Conservation (phyloP, 2,888 invertebrate genomes). For the Nycteola revayana region DNA sequence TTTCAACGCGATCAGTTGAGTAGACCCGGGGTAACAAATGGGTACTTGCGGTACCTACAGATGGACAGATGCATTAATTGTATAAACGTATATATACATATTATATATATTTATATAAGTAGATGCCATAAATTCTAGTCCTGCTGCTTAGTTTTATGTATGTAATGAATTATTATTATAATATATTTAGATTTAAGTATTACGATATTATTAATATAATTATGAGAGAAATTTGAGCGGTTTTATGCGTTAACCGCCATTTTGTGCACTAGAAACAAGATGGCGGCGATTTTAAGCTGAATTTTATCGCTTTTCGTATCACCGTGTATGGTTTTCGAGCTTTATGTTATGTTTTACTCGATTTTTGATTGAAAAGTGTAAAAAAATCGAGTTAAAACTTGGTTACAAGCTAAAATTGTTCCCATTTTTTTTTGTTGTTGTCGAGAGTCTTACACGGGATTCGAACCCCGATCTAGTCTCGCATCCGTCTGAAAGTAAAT, state of each 20-base stretch:
- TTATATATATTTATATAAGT: no score
- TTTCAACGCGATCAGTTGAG: no score
- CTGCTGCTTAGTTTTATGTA: constrained; percentile 64
- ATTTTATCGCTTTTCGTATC: constrained; percentile 10
- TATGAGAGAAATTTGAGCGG: constrained; percentile 35
- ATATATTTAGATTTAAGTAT: constrained; percentile 57
- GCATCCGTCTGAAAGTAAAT: no score
- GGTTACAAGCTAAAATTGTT: no score
- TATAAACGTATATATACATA: constrained; percentile 41
- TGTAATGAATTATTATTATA: constrained; percentile 52
- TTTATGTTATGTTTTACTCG: not conserved
- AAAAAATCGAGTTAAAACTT: no score
- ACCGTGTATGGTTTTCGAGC: not conserved
- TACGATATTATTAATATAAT: constrained; percentile 49
- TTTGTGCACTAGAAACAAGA: constrained; percentile 20
- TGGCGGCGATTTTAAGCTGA: constrained; percentile 23
- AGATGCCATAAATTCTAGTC: constrained; percentile 77
- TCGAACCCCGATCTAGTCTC: no score
- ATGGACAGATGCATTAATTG: constrained; percentile 12
- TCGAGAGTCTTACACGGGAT: constrained; percentile 8
- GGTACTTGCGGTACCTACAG: no score
- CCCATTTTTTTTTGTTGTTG: constrained; percentile 13
- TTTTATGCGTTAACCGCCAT: constrained; percentile 20
- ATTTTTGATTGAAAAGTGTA: no score
- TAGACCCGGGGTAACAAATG: no score